phyloP scores from a whole-genome alignment of 2,888 invertebrate genomes.

The Prosapia bicincta region DNA sequence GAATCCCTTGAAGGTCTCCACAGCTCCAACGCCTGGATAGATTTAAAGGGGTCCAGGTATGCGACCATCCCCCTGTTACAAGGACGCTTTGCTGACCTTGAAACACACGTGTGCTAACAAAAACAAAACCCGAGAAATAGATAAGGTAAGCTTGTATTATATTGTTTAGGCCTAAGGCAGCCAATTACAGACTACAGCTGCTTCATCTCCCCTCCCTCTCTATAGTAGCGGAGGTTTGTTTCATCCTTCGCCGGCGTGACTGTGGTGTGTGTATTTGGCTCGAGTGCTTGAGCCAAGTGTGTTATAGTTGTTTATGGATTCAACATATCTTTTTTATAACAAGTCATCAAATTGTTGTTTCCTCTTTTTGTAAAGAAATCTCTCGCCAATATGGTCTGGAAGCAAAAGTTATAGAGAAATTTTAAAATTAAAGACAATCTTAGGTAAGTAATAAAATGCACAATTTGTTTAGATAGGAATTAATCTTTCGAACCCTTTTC shows the following conservation, averaged over 20 bases:
- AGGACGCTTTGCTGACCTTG: background rate
- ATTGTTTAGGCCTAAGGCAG: background rate
- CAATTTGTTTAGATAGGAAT: no score
- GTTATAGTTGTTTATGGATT: no score
- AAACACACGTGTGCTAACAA: background rate
- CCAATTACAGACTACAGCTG: background rate
- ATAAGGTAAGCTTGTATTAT: background rate
- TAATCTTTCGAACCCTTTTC: no score
- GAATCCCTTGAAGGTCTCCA: background rate
- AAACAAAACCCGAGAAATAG: background rate
- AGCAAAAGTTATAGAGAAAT: no score
- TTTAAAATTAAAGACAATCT: no score
- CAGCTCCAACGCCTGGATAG: background rate
- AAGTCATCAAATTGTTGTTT: no score
- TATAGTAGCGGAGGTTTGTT: background rate
- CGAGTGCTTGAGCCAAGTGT: no score
- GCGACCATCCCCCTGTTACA: background rate
- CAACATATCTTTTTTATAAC: no score
- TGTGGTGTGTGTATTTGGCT: no score
- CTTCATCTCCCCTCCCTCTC: background rate
- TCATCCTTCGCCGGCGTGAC: background rate
- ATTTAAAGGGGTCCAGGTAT: background rate
- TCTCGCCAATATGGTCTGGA: no score
- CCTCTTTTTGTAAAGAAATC: no score
- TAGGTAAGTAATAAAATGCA: no score